phyloP scores from a whole-genome alignment of 64 coral and sea anemone genomes.

The Montipora efflorescens region DNA sequence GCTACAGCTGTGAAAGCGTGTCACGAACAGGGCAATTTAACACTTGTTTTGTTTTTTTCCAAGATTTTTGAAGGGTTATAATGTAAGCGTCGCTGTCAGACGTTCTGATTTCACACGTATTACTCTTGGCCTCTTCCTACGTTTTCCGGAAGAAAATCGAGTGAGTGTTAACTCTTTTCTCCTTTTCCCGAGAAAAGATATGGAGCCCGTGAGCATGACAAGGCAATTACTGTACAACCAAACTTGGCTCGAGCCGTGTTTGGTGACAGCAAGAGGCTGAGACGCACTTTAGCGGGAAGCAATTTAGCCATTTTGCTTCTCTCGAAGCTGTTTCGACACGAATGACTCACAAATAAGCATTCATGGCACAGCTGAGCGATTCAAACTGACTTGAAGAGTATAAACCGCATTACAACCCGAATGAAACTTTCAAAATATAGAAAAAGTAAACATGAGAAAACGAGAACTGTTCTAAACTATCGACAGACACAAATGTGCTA shows the following conservation, averaged over 20 bases:
- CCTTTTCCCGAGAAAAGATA: background rate
- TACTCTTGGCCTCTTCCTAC: background rate
- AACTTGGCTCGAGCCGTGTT: background rate
- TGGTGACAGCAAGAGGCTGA: background rate
- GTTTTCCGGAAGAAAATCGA: background rate
- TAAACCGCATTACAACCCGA: no score
- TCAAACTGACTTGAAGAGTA: no score
- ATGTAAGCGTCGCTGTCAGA: background rate
- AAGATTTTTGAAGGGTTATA: conserved; percentile 17
- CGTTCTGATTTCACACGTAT: background rate
- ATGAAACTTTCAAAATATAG: no score
- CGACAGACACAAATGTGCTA: no score
- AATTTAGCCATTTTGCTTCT: background rate
- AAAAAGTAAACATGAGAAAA: no score
- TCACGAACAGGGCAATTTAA: background rate
- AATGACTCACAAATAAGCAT: no score
- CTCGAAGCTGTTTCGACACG: background rate
- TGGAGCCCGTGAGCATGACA: background rate
- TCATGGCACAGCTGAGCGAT: no score
- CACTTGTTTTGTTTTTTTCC: conserved; percentile 4
- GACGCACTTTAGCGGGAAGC: no score
- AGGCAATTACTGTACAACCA: no score
- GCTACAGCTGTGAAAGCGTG: background rate
- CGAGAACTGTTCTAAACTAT: no score
- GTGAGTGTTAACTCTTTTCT: background rate